A percentile compares a stretch with the other conserved stretches of the same genome.
Conservation (phyloP, 2,797 vertebrate species). For the Eulemur albifrons region DNA sequence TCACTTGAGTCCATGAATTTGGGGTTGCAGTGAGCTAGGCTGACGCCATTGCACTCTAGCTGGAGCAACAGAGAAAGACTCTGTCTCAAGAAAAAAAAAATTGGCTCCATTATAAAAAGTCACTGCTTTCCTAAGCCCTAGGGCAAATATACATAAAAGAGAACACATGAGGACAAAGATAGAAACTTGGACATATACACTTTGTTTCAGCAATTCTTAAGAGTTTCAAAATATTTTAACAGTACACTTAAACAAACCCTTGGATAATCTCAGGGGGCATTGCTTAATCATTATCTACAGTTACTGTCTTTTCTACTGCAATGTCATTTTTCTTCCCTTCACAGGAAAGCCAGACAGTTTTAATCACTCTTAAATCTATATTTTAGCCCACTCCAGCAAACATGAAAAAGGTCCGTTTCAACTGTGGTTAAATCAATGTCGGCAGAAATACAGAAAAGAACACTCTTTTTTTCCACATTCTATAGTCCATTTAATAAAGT, state of each 20-base stretch:
- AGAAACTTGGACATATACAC: neutral
- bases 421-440: neutral
- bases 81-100: too few relatives aligned
- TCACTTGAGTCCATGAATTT: too few relatives aligned
- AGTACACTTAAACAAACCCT: neutral
- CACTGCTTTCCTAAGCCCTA: neutral
- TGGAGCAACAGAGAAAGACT: too few relatives aligned
- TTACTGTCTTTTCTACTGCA: neutral
- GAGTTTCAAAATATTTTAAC: neutral
- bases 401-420: neutral
- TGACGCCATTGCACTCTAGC: too few relatives aligned
- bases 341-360: neutral
- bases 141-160: neutral
- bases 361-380: constrained; percentile 18
- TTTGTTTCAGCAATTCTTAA: neutral
- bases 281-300: neutral
- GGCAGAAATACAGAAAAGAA: neutral
- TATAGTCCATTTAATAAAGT: neutral
- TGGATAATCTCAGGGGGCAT: neutral
- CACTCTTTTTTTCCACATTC: neutral
- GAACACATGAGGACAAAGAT: neutral
- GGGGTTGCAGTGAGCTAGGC: too few relatives aligned
- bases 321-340: neutral
- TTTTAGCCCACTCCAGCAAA: neutral
- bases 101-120: neutral